Base-by-base conservation (phyloP, 92 coral and sea anemone genomes). In the Porites rus region DNA sequence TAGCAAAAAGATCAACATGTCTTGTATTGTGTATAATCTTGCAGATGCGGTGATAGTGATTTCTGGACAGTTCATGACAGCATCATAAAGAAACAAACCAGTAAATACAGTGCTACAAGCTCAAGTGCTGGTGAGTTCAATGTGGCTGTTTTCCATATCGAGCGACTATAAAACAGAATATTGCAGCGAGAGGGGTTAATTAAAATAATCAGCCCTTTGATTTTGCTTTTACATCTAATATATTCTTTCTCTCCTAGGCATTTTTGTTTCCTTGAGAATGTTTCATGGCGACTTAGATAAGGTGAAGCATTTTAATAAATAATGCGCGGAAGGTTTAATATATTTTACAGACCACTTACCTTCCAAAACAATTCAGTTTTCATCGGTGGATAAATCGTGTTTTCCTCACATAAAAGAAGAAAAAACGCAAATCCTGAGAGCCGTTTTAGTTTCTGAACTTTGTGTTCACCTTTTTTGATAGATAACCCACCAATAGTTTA, bases 221-320 rank as follows among this genome's bases (percentile, higher is more conserved):
- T 56, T 28, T 56, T 18, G 21, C 7, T 16, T 18, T 72, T 50
- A 14, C 5, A 14, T 18, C 4, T 72, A 2, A 52, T 51, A 0
- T 18, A 1, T 51, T 6, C 72, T 4, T n/a, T 67, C 68, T 60
- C 65, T 70, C 85, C 31, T 77, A 96, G 98, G 92, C 68, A 94
- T 96, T 80, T 81, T 80, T 77, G 94, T 93, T 56, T 89, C 99
- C 64, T 81, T 96, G 82, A 83, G 98, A 73, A 84, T 93, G 89
- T 87, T 96, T 63, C 96, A 94, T 77, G 99, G 99, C 11, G 99
- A 94, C 75, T 92, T 95, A 4, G 94, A 81, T 24, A 87, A 94
- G 94, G 99, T 96, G 79, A 78, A 84, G 24, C 65, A 10, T 38
- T 80, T 67, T 6, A 38, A 38, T 38, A 3, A 38, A 3, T 38